Evolutionary conservation across 35 echinoderm and acorn worm species (phyloP), one percentile per base, ranked within the genome.

Genomic region (Ophiothrix spiculata): DNA sequence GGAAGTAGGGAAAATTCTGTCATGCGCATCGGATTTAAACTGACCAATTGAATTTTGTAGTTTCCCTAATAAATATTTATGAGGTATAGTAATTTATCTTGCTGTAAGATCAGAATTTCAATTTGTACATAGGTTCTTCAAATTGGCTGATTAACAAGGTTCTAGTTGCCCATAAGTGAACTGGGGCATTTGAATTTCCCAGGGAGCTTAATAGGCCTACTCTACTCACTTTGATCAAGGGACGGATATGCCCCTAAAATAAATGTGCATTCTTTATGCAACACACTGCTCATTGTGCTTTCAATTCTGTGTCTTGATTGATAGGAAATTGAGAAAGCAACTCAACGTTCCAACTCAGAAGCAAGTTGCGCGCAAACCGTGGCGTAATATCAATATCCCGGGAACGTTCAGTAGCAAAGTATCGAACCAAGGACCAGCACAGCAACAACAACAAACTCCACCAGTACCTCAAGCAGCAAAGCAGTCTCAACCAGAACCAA

Each of bases 301-400:
- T 35, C 10, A 69, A 81, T 77, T 84, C 10, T 35, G 39, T 80
- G 39, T 35, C 10, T 84, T 80, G 81, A 12, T 54, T 83, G 23
- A 39, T 86, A 98, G 95, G 74, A 91, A 88, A 46, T 37, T 98
- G 40, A 77, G 95, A 15, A 93, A 98, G 84, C 86, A 90, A 34
- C 76, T 98, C 1, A 80, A 87, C 1, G 86, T 94, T 39, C 79
- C 84, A 1, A 82, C 88, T 1, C 95, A 98, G 78, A 93, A 90
- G 39, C 92, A 85, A 75, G 56, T 94, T 35, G 95, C 95, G 31
- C 95, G 95, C 35, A 88, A 88, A 39, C 95, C 95, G 11, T 98
- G 92, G 91, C 90, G 81, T 41, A 90, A 83, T 64, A 87, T 79
- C 35, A 76, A 80, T 28, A 60, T 69, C 28, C 83, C 88, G 29